Conservation (phyloP, 2,113 vertebrate genomes). For the Trachemys scripta region DNA sequence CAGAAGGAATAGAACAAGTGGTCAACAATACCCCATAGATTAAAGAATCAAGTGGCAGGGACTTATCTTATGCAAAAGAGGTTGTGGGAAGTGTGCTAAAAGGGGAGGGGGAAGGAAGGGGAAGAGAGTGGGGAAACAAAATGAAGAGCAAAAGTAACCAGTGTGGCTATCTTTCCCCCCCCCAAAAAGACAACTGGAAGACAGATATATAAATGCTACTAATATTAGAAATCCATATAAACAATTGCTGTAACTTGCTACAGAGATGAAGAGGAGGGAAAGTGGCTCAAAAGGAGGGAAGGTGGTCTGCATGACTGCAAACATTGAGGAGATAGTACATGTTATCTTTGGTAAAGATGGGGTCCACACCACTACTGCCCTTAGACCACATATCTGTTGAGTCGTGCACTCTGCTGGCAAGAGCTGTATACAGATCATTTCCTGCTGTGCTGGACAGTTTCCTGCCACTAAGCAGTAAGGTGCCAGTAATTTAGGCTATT, state of each 20-base stretch:
- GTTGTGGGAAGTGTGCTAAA: background rate
- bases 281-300: background rate
- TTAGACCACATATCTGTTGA: background rate
- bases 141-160: rapidly evolving
- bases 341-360: background rate
- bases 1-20: background rate
- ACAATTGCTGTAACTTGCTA: rapidly evolving
- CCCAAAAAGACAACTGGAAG: background rate
- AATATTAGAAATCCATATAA: background rate
- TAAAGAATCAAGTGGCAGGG: background rate
- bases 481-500: background rate
- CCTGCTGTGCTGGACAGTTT: background rate
- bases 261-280: background rate
- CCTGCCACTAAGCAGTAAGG: rapidly evolving
- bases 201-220: background rate
- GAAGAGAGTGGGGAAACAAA: background rate
- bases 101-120: background rate
- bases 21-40: too few species aligned
- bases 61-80: too few species aligned
- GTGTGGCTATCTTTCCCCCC: background rate
- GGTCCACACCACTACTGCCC: background rate
- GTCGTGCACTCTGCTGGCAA: rapidly evolving
- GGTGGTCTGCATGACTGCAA: background rate
- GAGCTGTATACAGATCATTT: background rate
- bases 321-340: background rate